phyloP scores from a whole-genome alignment of 2,797 vertebrate genomes.

The Clarias pachynema region DNA sequence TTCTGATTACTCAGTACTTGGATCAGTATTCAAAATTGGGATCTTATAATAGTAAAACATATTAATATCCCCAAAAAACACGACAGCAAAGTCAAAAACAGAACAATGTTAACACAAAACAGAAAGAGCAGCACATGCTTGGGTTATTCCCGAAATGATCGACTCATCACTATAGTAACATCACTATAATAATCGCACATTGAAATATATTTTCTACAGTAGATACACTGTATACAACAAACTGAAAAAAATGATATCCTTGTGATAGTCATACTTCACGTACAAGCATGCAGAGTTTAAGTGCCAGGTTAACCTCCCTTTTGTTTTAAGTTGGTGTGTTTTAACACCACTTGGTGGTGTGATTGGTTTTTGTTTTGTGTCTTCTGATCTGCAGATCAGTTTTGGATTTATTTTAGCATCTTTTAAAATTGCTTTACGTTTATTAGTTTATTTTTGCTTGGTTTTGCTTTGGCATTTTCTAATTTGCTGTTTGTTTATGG shows the following conservation, averaged over 20 bases:
- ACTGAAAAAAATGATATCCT: not conserved
- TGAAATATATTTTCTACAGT: not conserved
- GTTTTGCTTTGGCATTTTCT: not conserved
- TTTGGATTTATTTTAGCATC: not conserved
- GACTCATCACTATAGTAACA: not conserved
- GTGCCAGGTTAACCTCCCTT: not conserved
- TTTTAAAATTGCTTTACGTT: no score
- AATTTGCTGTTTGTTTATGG: not conserved
- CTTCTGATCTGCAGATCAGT: no score
- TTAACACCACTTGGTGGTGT: not conserved
- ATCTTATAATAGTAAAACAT: not conserved
- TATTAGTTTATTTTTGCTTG: no score
- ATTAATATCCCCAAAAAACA: not conserved
- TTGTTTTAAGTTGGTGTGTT: not conserved
- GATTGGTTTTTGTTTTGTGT: not conserved
- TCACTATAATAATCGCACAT: not conserved
- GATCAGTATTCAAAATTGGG: not conserved
- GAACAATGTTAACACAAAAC: not conserved
- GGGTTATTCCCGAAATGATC: not conserved
- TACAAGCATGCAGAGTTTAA: not conserved
- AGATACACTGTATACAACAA: not conserved
- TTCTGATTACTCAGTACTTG: no score
- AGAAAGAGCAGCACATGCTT: not conserved
- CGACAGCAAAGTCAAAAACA: not conserved
- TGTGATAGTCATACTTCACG: not conserved